phyloP scores from a whole-genome alignment of 2,113 vertebrate genomes.

The Percina caprodes region DNA sequence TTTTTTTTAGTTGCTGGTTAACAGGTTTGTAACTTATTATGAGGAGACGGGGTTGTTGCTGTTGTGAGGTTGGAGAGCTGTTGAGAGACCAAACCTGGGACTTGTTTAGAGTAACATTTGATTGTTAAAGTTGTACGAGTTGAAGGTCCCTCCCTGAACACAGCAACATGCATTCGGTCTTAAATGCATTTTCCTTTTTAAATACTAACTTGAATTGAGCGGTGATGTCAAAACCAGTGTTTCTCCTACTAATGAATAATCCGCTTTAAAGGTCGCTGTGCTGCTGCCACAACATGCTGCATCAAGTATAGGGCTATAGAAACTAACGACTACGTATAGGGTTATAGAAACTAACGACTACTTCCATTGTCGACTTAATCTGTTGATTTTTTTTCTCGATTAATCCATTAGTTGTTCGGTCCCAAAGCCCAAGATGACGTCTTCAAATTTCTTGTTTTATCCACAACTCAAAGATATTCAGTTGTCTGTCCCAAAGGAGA shows the following conservation, averaged over 20 bases:
- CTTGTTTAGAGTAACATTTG: not conserved
- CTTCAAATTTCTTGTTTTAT: too few relatives aligned
- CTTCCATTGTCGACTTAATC: too few relatives aligned
- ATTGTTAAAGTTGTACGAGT: not conserved
- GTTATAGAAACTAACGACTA: too few relatives aligned
- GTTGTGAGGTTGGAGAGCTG: too few relatives aligned
- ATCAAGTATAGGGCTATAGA: too few relatives aligned
- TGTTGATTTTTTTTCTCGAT: too few relatives aligned
- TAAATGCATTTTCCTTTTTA: not conserved
- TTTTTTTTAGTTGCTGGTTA: conserved; percentile 21
- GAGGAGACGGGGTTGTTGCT: not conserved
- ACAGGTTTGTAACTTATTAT: conserved; percentile 42
- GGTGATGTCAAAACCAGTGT: not conserved
- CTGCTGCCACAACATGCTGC: not conserved
- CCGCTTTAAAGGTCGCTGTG: not conserved
- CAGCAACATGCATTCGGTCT: not conserved
- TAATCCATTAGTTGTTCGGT: too few relatives aligned
- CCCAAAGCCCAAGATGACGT: too few relatives aligned
- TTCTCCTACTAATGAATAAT: not conserved
- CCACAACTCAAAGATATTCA: too few relatives aligned
- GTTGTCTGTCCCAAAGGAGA: too few relatives aligned
- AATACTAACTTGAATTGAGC: not conserved
- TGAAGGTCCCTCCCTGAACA: not conserved
- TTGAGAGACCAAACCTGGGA: too few relatives aligned
- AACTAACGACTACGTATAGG: too few relatives aligned